A percentile compares a stretch with the other conserved stretches of the same genome.
Evolutionary conservation across 2,113 vertebrate species (phyloP).

Genomic region (Prunella fulvescens): DNA sequence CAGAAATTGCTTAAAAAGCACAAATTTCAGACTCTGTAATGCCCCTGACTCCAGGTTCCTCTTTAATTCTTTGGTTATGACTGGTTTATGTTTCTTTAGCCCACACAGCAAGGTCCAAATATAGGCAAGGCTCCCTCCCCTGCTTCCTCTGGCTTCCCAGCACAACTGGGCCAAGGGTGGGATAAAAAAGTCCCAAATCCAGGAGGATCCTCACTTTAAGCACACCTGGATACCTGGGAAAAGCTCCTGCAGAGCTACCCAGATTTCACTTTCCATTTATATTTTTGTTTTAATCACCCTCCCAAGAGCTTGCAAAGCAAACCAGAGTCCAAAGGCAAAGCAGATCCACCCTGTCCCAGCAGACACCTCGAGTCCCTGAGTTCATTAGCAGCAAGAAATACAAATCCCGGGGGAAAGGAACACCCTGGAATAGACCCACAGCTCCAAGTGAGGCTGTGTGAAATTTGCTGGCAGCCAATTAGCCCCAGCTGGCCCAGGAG

Average conservation of each 20-base stretch:
- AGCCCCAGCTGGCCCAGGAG: background rate
- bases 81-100: background rate
- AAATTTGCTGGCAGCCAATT: background rate
- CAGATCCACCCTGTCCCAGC: background rate
- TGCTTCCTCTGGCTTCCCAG: background rate
- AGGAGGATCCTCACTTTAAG: fast-evolving
- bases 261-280: background rate
- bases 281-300: background rate
- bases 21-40: background rate
- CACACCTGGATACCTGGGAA: background rate
- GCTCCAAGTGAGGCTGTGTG: background rate
- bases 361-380: background rate
- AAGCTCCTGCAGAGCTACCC: background rate
- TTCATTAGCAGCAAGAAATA: background rate
- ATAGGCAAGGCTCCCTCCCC: background rate
- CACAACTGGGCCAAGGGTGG: background rate
- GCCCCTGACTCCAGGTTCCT: background rate
- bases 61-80: background rate
- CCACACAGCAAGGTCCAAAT: background rate
- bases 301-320: background rate
- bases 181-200: fast-evolving
- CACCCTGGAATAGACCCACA: background rate
- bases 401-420: background rate
- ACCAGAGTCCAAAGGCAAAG: background rate
- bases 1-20: background rate